These are phyloP conservation scores for Psilopogon haemacephalus DNA, from an alignment of 2,113 vertebrate species.

Conservation along the genomic window DNA sequence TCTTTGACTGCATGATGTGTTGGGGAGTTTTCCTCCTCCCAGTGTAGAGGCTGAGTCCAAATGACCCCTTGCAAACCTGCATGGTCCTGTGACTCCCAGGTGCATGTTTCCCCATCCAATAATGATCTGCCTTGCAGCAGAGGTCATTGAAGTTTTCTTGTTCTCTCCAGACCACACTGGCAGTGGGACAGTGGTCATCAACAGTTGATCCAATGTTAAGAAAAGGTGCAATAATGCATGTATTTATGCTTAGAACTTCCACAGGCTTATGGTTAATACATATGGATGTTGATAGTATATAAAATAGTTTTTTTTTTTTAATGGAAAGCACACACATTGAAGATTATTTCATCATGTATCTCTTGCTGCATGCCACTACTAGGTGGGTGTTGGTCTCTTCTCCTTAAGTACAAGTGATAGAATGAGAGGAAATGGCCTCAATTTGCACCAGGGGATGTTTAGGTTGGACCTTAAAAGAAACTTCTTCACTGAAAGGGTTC, in stretches of 20 bases:
- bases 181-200: not conserved
- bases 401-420: too few relatives aligned
- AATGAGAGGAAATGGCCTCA: too few relatives aligned
- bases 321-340: not conserved
- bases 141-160: not conserved
- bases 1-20: rapidly evolving
- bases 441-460: too few relatives aligned
- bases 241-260: not conserved
- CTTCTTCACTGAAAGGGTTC: too few relatives aligned
- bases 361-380: not conserved
- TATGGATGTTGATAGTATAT: not conserved
- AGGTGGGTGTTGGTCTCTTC: too few relatives aligned
- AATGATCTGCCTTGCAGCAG: not conserved
- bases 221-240: not conserved
- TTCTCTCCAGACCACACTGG: not conserved
- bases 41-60: not conserved
- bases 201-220: not conserved
- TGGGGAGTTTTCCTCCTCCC: not conserved
- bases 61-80: rapidly evolving
- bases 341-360: not conserved
- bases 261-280: not conserved
- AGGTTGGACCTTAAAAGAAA: too few relatives aligned
- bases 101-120: not conserved
- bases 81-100: not conserved
- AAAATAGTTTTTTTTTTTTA: not conserved